These are phyloP conservation scores for Bradysia coprophila DNA, from an alignment of 1,140 invertebrate species.

Conservation along the genomic window DNA sequence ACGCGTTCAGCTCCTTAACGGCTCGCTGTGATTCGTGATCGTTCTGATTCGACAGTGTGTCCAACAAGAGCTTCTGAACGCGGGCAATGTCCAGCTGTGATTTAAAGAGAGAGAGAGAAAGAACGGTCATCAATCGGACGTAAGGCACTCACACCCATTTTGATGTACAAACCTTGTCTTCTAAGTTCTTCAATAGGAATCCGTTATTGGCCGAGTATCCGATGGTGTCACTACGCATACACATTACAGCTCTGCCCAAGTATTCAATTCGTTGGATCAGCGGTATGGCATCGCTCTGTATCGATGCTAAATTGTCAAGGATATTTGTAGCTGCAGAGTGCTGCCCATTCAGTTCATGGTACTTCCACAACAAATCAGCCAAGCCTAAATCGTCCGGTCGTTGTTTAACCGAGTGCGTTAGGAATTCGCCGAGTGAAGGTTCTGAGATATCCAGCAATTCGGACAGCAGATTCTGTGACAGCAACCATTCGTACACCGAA, in stretches of 20 bases:
- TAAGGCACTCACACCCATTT: background rate
- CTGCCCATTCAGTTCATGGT: slow-evolving; percentile 82
- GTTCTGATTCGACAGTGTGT: slow-evolving; percentile 10
- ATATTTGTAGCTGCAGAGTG: slow-evolving; percentile 87
- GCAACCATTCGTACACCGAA: slow-evolving; percentile 85
- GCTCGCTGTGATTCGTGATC: slow-evolving; percentile 9
- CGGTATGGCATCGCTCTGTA: slow-evolving; percentile 41
- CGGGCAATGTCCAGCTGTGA: slow-evolving; percentile 19
- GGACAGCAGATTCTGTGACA: slow-evolving; percentile 41
- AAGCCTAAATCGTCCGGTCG: slow-evolving; percentile 37
- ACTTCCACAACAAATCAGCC: slow-evolving; percentile 87
- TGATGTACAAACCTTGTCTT: slow-evolving; percentile 55
- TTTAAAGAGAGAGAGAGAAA: slow-evolving; percentile 5
- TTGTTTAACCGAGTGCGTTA: slow-evolving; percentile 37
- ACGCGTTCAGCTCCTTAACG: slow-evolving; percentile 14
- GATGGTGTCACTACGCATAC: slow-evolving; percentile 71
- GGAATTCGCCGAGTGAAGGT: slow-evolving; percentile 63
- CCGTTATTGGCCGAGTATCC: slow-evolving; percentile 58
- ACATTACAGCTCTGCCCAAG: slow-evolving; percentile 85
- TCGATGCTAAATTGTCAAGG: slow-evolving; percentile 69
- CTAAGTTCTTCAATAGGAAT: slow-evolving; percentile 76
- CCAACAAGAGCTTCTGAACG: slow-evolving; percentile 16
- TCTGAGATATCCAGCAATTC: slow-evolving; percentile 61
- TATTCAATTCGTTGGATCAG: slow-evolving; percentile 69
- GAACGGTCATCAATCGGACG: slow-evolving; percentile 29